phyloP scores from a whole-genome alignment of 2,888 invertebrate genomes.

The Leptinotarsa peninsularis region DNA sequence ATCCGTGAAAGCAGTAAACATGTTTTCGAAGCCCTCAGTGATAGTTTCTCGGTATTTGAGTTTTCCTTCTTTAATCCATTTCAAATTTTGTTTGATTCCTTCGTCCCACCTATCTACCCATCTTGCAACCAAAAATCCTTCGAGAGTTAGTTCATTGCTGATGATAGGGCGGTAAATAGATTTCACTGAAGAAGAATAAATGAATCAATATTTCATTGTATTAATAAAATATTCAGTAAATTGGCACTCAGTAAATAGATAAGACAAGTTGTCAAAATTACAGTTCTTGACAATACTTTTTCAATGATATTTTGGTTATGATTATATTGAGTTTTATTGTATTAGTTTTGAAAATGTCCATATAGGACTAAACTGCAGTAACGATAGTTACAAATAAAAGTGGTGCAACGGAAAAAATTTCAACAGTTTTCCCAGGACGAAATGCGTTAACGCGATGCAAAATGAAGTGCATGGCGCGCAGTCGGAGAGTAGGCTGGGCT shows the following conservation, averaged over 20 bases:
- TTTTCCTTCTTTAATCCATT: constrained; percentile 77
- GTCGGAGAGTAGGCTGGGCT: too few species aligned
- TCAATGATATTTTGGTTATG: too few species aligned
- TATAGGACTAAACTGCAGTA: too few species aligned
- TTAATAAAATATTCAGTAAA: neutral
- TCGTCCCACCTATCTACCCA: constrained; percentile 71
- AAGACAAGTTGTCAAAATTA: too few species aligned
- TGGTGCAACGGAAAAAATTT: too few species aligned
- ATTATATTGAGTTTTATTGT: too few species aligned
- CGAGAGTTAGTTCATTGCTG: constrained; percentile 54
- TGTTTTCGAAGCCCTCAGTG: constrained; percentile 72
- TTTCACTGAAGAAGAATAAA: constrained; percentile 44
- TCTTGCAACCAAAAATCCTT: constrained; percentile 54
- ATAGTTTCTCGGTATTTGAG: constrained; percentile 78
- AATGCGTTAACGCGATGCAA: too few species aligned
- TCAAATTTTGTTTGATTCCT: constrained; percentile 73
- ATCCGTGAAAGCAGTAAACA: constrained; percentile 53
- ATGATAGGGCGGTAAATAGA: constrained; percentile 47
- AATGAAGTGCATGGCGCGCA: too few species aligned
- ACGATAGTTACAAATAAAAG: too few species aligned
- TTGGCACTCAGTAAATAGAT: neutral
- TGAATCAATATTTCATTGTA: neutral
- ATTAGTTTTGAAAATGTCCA: too few species aligned
- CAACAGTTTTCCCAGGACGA: too few species aligned
- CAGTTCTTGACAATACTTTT: too few species aligned